A percentile compares a stretch with the other conserved stretches of the same genome.
phyloP scores from a whole-genome alignment of 1,140 invertebrate genomes.

The Eciton burchellii region DNA sequence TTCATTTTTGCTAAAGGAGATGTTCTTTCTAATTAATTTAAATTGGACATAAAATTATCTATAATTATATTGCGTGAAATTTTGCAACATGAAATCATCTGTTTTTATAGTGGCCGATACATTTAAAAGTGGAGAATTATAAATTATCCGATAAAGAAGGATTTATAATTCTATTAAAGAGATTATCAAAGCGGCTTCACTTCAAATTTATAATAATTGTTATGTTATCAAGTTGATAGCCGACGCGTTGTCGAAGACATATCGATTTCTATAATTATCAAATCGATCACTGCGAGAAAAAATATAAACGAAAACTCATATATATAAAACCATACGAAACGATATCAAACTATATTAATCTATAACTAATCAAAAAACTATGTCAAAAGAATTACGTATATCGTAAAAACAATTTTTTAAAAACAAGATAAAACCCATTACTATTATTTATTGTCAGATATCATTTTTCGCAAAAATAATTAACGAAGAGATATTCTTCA shows the following conservation, averaged over 20 bases:
- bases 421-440: neutral
- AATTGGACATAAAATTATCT: neutral
- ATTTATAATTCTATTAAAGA: neutral
- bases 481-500: no score
- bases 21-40: no score
- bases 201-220: slow-evolving; percentile 30
- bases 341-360: no score
- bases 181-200: neutral
- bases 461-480: slow-evolving; percentile 6
- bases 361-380: no score
- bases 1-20: slow-evolving; percentile 8
- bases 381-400: no score
- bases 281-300: slow-evolving; percentile 3
- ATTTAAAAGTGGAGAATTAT: slow-evolving; percentile 13
- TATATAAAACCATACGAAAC: neutral
- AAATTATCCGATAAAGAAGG: neutral
- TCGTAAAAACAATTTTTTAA: slow-evolving; percentile 10
- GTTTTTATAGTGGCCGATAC: neutral
- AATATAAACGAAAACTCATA: neutral
- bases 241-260: neutral
- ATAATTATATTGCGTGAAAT: neutral
- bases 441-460: slow-evolving; percentile 6
- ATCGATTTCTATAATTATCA: neutral
- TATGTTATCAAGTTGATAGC: neutral
- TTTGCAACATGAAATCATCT: slow-evolving; percentile 14